These are phyloP conservation scores for Mormyrus hasselquistii DNA, from an alignment of 2,797 vertebrate species.

Conservation along the genomic window DNA sequence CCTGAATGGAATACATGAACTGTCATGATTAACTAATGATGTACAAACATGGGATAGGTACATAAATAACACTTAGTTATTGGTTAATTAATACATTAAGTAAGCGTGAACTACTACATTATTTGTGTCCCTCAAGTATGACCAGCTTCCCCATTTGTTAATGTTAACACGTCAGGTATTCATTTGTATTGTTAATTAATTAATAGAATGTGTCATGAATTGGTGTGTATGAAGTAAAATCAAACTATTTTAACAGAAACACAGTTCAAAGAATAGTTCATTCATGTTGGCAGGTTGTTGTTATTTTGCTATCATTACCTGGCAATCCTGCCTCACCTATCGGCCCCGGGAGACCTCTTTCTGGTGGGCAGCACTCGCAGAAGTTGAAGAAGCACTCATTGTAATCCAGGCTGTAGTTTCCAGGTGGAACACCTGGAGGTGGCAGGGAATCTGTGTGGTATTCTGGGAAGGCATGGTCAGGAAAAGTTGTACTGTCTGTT, in stretches of 20 bases:
- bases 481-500: slow-evolving; percentile 61
- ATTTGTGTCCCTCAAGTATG: neutral
- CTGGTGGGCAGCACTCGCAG: slow-evolving; percentile 81
- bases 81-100: neutral
- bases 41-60: neutral
- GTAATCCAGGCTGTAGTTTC: slow-evolving; percentile 74
- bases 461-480: slow-evolving; percentile 53
- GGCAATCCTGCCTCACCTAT: slow-evolving; percentile 45
- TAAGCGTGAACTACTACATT: neutral
- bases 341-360: slow-evolving; percentile 65
- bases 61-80: neutral
- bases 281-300: neutral
- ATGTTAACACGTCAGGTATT: neutral
- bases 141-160: neutral
- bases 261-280: neutral
- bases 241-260: neutral
- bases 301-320: slow-evolving; percentile 24
- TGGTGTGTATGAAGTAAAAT: neutral
- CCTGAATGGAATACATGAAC: neutral
- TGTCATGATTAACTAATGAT: neutral
- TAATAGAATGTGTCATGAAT: neutral
- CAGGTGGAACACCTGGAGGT: slow-evolving; percentile 47
- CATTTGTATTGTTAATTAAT: neutral
- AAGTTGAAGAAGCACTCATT: slow-evolving; percentile 85
- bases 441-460: slow-evolving; percentile 49